phyloP scores from a whole-genome alignment of 2,113 vertebrate genomes.

The Erythrocercus mccallii region DNA sequence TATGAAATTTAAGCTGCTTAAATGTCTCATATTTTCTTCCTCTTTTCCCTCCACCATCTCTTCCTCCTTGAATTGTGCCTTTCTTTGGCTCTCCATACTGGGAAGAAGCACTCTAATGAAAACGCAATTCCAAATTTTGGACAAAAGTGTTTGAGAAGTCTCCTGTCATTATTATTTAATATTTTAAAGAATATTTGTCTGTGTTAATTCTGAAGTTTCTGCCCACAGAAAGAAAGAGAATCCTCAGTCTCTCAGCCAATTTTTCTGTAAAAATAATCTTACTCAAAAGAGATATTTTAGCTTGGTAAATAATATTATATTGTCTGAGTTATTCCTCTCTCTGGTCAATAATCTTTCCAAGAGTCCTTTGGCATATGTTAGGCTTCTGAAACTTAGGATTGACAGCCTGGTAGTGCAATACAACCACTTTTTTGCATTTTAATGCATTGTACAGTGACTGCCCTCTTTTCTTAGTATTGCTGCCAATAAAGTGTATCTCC shows the following conservation, averaged over 20 bases:
- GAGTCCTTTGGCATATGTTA: neutral
- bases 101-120: neutral
- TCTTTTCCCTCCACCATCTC: neutral
- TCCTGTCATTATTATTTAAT: neutral
- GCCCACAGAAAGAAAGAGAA: neutral
- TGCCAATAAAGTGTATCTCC: neutral
- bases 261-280: neutral
- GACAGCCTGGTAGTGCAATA: neutral
- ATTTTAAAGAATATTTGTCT: neutral
- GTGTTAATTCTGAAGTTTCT: neutral
- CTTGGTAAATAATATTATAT: neutral
- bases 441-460: neutral
- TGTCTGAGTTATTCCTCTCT: neutral
- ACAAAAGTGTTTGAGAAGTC: neutral
- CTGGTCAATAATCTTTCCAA: neutral
- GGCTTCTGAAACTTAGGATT: neutral
- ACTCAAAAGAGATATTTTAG: neutral
- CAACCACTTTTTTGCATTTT: neutral
- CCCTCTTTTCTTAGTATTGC: neutral
- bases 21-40: neutral
- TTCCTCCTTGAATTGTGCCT: neutral
- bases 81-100: neutral
- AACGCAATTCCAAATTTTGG: neutral
- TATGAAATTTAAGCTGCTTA: neutral
- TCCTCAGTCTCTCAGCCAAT: neutral